phyloP scores from a whole-genome alignment of 2,888 invertebrate genomes.

The Tuta absoluta region DNA sequence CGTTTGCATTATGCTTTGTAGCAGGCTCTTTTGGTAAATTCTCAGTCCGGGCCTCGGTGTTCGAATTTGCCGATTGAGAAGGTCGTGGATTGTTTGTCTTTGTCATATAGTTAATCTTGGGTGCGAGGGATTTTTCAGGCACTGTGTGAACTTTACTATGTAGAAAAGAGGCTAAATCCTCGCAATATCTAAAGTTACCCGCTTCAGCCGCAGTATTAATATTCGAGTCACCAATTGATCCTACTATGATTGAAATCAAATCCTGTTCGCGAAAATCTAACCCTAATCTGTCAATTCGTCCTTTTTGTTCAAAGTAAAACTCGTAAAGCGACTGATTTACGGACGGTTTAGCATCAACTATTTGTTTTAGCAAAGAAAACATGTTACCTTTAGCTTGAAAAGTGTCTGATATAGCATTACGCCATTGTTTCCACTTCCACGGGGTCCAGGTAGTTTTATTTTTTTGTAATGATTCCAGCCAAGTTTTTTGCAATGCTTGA shows the following conservation, averaged over 20 bases:
- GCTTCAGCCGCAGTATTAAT: slow-evolving; percentile 37
- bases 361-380: slow-evolving; percentile 34
- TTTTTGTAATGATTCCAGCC: slow-evolving; percentile 38
- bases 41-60: slow-evolving; percentile 37
- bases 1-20: background rate
- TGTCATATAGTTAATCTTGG: slow-evolving; percentile 30
- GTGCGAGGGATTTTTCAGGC: too few species aligned
- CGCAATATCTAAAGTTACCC: slow-evolving; percentile 37
- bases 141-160: too few species aligned
- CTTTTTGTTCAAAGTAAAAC: slow-evolving; percentile 37
- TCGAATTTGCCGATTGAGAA: slow-evolving; percentile 24
- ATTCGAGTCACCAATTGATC: slow-evolving; percentile 36
- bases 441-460: slow-evolving; percentile 39
- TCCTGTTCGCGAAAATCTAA: slow-evolving; percentile 37
- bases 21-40: slow-evolving; percentile 33
- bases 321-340: slow-evolving; percentile 36
- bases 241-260: slow-evolving; percentile 39
- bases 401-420: slow-evolving; percentile 35
- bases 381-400: slow-evolving; percentile 38
- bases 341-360: slow-evolving; percentile 31
- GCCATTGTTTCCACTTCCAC: slow-evolving; percentile 43
- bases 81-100: slow-evolving; percentile 16
- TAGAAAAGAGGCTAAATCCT: slow-evolving; percentile 32
- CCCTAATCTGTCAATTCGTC: slow-evolving; percentile 35
- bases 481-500: slow-evolving; percentile 40